These are phyloP conservation scores for Myotis vivesi DNA, from an alignment of 2,797 vertebrate genomes.

Conservation along the genomic window DNA sequence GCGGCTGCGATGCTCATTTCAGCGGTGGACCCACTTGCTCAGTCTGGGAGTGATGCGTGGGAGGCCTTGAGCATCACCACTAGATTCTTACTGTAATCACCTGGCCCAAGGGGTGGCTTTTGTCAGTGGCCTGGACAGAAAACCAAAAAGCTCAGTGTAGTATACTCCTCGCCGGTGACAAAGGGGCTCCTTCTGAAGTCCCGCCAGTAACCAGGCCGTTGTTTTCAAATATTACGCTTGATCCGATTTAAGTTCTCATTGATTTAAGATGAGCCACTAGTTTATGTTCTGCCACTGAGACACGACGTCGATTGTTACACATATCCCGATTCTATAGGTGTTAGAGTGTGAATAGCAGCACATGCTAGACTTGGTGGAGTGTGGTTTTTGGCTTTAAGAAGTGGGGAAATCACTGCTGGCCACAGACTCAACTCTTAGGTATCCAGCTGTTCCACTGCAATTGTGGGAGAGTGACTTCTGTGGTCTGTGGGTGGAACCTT, in stretches of 20 bases:
- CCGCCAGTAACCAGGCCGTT: background rate
- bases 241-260: background rate
- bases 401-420: background rate
- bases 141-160: background rate
- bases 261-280: background rate
- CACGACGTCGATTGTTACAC: background rate
- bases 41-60: background rate
- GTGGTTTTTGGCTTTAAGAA: background rate
- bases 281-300: background rate
- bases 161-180: background rate
- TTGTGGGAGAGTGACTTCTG: background rate
- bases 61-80: background rate
- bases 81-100: background rate
- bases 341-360: background rate
- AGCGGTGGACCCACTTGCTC: fast-evolving
- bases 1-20: background rate
- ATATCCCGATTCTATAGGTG: background rate
- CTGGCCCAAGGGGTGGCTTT: background rate
- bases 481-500: background rate
- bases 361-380: too few species aligned
- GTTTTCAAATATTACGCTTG: background rate
- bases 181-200: background rate
- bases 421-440: background rate
- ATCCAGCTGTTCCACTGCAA: background rate
- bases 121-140: background rate